Evolutionary conservation across 64 coral and sea anemone species (phyloP), one percentile per base, ranked within the genome.

Genomic region (Actinia tenebrosa): DNA sequence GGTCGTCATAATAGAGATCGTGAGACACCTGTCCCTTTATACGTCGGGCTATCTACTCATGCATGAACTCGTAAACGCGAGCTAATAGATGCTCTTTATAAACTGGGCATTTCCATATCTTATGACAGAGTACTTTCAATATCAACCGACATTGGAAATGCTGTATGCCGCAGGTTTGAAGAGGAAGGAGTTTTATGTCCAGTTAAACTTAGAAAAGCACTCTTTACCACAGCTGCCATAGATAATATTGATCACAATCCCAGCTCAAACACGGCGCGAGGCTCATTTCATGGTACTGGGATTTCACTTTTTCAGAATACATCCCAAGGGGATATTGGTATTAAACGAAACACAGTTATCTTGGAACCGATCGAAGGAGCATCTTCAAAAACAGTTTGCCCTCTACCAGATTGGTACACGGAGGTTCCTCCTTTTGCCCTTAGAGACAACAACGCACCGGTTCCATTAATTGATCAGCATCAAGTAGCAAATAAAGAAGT

Each of bases 21-120:
- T 15, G 89, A 95, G 53, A 84, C 89, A 18, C 93, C 93, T 43
- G 66, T 95, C 10, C 89, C 86, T 16, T 68, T 88, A 10, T 95
- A 88, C 80, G 26, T 88, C 10, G 92, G 88, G 16, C 88, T 94
- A 19, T 71, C 69, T 71, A 56, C 84, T 18, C 92, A 94, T 62
- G 53, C 84, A 77, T 84, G 86, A 89, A 94, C 84, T 55, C 83
- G 84, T 22, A 90, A 94, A 59, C 84, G 79, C 16, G 89, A 91
- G 7, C 43, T 87, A 9, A 62, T 87, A 25, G 83, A 84, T 16
- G 10, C 16, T 17, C 64, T 87, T 19, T 71, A 44, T 75, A 87
- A 87, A 53, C 64, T 87, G 2, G 85, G 85, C 7, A 44, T 87
- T 25, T 87, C 61, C 11, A 87, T 87, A 53, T 87, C 85, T 5